A percentile compares a stretch with the other conserved stretches of the same genome.
These are phyloP conservation scores for Psammodynastes pulverulentus DNA, from an alignment of 2,113 vertebrate species.

Conservation along the genomic window DNA sequence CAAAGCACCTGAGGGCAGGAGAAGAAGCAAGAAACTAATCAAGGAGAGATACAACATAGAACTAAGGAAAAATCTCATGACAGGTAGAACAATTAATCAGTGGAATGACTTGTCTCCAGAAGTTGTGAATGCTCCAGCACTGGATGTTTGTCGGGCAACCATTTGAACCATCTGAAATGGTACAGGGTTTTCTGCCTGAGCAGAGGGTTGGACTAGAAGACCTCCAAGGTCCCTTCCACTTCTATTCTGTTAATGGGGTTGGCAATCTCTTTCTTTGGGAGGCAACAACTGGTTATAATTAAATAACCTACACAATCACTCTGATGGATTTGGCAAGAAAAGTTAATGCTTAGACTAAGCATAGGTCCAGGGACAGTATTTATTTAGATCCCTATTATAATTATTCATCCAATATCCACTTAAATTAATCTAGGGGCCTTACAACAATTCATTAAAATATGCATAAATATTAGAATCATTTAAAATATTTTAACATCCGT, in stretches of 20 bases:
- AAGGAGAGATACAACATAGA: too few relatives aligned
- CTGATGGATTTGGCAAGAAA: slow-evolving; percentile 15
- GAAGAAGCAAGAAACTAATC: too few relatives aligned
- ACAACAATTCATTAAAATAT: neutral
- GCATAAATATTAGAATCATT: neutral
- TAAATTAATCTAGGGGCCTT: neutral
- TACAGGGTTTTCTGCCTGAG: neutral
- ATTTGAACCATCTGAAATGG: neutral
- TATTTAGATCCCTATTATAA: neutral
- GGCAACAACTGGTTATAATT: neutral
- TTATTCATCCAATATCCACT: neutral
- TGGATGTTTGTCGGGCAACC: neutral
- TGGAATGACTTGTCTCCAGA: too few relatives aligned
- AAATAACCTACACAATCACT: neutral
- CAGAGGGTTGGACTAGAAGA: neutral
- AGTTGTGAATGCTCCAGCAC: neutral
- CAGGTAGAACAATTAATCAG: too few relatives aligned
- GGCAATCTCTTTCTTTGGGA: neutral
- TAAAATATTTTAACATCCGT: neutral
- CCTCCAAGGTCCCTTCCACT: neutral
- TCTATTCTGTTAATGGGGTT: neutral
- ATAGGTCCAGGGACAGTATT: slow-evolving; percentile 27
- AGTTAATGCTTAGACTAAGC: neutral
- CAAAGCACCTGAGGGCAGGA: too few relatives aligned
- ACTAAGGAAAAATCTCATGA: too few relatives aligned